Conservation (phyloP, 2,113 vertebrate species). For the rabbit (Oryctolagus cuniculus) region DNA sequence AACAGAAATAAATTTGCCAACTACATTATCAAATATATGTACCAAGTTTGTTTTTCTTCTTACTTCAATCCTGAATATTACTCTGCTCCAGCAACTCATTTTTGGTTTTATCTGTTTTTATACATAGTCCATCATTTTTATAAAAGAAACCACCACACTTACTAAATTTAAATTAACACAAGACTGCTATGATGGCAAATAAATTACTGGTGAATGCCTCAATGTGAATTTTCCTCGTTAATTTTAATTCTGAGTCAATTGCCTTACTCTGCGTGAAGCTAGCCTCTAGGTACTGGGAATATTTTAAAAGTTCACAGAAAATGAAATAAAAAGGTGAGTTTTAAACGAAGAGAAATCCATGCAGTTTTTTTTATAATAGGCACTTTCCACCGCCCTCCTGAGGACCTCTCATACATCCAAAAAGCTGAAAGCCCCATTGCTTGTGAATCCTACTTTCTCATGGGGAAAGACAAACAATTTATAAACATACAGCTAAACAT, state of each 20-base stretch:
- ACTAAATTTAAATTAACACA: constrained; percentile 52
- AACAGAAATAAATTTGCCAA: constrained; percentile 27
- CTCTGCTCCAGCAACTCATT: not conserved
- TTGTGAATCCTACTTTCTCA: not conserved
- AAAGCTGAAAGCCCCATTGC: not conserved
- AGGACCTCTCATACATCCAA: not conserved
- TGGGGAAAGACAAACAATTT: not conserved
- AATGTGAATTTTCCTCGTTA: not conserved
- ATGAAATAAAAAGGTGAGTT: no score
- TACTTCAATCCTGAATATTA: constrained; percentile 25
- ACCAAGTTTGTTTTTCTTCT: not conserved
- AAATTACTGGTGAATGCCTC: not conserved
- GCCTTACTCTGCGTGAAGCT: not conserved
- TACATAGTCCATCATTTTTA: not conserved
- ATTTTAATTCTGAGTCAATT: constrained; percentile 15
- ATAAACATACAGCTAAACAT: not conserved
- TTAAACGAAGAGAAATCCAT: no score
- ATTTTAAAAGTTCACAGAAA: no score
- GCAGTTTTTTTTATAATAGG: no score
- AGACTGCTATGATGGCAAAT: constrained; percentile 29
- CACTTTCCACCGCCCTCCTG: no score
- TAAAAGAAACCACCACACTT: constrained; percentile 51
- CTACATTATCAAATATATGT: constrained; percentile 7
- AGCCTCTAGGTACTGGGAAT: not conserved
- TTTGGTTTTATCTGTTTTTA: constrained; percentile 40